These are phyloP conservation scores for Monarcha castaneiventris DNA, from an alignment of 2,113 vertebrate genomes.

Conservation along the genomic window DNA sequence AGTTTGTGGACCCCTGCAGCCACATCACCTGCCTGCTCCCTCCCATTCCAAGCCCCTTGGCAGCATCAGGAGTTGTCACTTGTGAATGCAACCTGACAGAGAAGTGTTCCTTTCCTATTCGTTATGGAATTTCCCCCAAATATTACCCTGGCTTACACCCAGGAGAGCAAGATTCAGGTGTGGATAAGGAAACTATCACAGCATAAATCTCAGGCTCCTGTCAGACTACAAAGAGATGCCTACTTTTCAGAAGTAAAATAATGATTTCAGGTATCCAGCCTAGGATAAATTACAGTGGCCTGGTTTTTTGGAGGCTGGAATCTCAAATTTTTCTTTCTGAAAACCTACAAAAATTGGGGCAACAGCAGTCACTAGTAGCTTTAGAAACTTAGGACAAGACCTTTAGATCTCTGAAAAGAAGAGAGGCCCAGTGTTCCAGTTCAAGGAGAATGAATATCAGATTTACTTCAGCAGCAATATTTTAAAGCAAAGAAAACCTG, in stretches of 20 bases:
- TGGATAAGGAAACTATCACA: conserved; percentile 22
- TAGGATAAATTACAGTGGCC: conserved; percentile 7
- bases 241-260: conserved; percentile 36
- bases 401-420: conserved; percentile 50
- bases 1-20: background rate
- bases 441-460: conserved; percentile 11
- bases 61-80: background rate
- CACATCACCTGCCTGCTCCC: background rate
- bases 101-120: background rate
- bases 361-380: conserved; percentile 6
- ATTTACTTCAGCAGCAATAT: conserved; percentile 37
- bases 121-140: conserved; percentile 17
- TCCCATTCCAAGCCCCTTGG: background rate
- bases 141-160: conserved; percentile 5
- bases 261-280: conserved; percentile 7
- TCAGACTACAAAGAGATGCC: conserved; percentile 37
- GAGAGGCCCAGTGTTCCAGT: background rate
- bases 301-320: background rate
- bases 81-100: background rate
- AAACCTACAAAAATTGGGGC: conserved; percentile 23
- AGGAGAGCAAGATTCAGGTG: conserved; percentile 52
- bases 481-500: conserved; percentile 36
- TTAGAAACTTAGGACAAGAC: conserved; percentile 50
- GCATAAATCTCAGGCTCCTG: conserved; percentile 18
- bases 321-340: conserved; percentile 1